phyloP scores from a whole-genome alignment of 2,113 vertebrate species.

The Oreochromis aureus region DNA sequence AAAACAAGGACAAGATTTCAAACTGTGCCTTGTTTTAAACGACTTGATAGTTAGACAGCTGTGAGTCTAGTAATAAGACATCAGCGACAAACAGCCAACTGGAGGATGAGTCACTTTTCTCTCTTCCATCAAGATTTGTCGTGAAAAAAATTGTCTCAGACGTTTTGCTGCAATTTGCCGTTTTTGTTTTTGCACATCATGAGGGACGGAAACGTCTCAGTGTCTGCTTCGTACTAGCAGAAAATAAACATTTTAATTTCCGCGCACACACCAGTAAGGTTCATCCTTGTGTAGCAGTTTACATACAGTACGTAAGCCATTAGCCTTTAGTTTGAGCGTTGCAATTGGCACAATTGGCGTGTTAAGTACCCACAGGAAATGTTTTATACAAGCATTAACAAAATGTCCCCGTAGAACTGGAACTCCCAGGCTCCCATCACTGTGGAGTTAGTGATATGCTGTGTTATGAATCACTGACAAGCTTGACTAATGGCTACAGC shows the following conservation, averaged over 20 bases:
- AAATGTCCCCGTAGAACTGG: not conserved
- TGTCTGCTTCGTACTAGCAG: not conserved
- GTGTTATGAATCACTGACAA: constrained; percentile 26
- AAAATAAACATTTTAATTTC: not conserved
- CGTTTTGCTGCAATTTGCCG: constrained; percentile 3
- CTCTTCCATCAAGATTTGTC: not conserved
- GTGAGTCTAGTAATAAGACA: not conserved
- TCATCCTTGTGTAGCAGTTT: not conserved
- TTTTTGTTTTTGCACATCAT: not conserved
- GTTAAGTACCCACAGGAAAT: not conserved
- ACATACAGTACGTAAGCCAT: not conserved
- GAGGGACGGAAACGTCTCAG: not conserved
- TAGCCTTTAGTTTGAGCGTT: not conserved
- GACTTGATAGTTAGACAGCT: constrained; percentile 13
- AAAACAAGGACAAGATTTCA: not conserved
- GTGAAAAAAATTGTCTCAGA: not conserved
- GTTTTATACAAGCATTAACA: constrained; percentile 5
- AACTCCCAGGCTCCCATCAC: not conserved
- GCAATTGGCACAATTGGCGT: not conserved
- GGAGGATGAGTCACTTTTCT: not conserved
- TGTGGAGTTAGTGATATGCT: constrained; percentile 5
- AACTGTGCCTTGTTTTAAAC: not conserved
- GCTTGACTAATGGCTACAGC: constrained; percentile 36
- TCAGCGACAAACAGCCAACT: constrained; percentile 5
- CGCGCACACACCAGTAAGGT: not conserved